Evolutionary conservation across 2,113 vertebrate species (phyloP).

Genomic region (Paraplagusia blochii): DNA sequence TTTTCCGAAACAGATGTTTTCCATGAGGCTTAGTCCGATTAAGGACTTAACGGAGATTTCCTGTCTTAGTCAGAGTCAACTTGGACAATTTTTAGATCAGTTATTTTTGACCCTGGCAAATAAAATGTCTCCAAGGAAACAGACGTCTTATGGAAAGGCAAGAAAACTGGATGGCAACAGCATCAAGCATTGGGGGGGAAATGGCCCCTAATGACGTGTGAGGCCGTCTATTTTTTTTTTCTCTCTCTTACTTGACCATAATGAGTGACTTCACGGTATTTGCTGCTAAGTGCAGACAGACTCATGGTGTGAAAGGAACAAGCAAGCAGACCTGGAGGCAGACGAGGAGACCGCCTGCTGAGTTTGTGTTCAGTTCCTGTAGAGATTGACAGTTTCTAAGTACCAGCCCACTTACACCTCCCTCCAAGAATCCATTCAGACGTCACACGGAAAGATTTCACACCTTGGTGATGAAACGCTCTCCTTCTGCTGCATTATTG

Average conservation of each 20-base stretch:
- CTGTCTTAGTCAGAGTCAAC: no score
- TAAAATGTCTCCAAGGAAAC: conserved; percentile 61
- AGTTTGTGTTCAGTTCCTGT: conserved; percentile 13
- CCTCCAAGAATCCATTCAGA: conserved; percentile 21
- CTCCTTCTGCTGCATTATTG: neutral
- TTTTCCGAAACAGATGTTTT: no score
- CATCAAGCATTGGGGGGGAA: conserved; percentile 33
- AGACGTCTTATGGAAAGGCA: conserved; percentile 37
- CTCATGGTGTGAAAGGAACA: neutral
- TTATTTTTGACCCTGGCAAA: no score
- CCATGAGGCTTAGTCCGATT: no score
- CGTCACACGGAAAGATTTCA: neutral
- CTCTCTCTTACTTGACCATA: neutral
- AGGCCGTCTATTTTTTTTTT: neutral
- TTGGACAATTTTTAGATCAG: no score
- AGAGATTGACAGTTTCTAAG: conserved; percentile 5
- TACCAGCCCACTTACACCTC: neutral
- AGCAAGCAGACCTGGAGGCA: neutral
- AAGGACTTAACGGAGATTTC: no score
- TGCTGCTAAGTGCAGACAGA: neutral
- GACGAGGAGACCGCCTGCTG: conserved; percentile 12
- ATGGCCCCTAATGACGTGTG: conserved; percentile 34
- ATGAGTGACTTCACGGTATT: conserved; percentile 3
- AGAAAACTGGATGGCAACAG: conserved; percentile 55
- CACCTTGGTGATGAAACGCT: neutral